Evolutionary conservation across 2,888 invertebrate species (phyloP).

Genomic region (Agrochola lychnidis): DNA sequence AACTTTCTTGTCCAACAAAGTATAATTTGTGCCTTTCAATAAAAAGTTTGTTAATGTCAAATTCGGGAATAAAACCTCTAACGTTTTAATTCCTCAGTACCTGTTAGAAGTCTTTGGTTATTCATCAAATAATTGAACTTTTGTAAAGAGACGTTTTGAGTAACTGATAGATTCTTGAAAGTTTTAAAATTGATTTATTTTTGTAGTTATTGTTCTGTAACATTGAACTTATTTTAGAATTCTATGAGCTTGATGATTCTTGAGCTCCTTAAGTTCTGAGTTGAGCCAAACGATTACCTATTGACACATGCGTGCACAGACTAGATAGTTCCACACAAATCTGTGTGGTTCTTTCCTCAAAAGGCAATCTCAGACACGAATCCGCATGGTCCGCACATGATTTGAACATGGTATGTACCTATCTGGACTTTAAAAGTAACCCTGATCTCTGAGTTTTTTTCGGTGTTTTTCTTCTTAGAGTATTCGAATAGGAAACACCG

Average conservation of each 20-base stretch:
- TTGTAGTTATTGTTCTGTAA: conserved; percentile 1
- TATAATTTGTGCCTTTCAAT: neutral
- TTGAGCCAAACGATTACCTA: neutral
- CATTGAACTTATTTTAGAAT: neutral
- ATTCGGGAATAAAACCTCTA: neutral
- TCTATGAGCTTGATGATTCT: neutral
- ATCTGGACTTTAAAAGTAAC: neutral
- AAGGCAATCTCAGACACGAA: neutral
- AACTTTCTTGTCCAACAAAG: neutral
- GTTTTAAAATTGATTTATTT: conserved; percentile 16
- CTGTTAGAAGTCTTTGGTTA: neutral
- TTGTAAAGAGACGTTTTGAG: conserved; percentile 4
- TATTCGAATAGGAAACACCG: neutral
- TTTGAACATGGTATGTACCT: neutral
- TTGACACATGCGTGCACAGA: neutral
- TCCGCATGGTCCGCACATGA: neutral
- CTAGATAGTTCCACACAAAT: neutral
- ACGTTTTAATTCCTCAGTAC: conserved; percentile 2
- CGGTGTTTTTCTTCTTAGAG: neutral
- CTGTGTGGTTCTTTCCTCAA: neutral
- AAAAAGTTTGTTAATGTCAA: conserved; percentile 8
- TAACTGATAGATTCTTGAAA: conserved; percentile 18
- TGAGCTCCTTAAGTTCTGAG: too few species aligned
- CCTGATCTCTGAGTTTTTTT: neutral
- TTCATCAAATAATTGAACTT: conserved; percentile 15